phyloP scores from a whole-genome alignment of 2,797 vertebrate species.

The Babyrousa celebensis region DNA sequence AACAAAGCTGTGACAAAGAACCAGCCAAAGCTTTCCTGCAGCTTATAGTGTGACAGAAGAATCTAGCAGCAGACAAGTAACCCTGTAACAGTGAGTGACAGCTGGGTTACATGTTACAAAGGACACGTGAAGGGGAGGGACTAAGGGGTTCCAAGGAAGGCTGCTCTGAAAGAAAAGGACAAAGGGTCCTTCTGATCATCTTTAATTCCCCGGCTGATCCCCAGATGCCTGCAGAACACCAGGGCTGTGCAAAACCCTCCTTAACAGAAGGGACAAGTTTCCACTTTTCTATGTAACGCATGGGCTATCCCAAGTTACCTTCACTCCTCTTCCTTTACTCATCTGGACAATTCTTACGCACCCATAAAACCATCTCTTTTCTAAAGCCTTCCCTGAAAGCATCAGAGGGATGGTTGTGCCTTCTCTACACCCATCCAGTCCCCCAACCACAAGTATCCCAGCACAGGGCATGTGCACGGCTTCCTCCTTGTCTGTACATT shows the following conservation, averaged over 20 bases:
- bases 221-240: neutral
- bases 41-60: neutral
- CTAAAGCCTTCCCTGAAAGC: neutral
- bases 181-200: neutral
- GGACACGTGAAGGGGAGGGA: neutral
- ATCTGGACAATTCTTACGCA: neutral
- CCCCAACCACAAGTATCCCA: rapidly evolving
- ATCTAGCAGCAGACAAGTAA: neutral
- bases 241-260: neutral
- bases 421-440: neutral
- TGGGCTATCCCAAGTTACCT: neutral
- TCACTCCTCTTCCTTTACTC: neutral
- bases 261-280: neutral
- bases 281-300: neutral
- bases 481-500: too few species aligned
- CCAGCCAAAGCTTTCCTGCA: neutral
- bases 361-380: neutral
- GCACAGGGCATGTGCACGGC: rapidly evolving
- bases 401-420: neutral
- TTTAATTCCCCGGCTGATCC: neutral
- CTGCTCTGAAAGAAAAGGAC: neutral
- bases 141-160: neutral
- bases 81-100: too few species aligned
- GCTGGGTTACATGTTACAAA: neutral
- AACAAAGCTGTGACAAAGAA: neutral